A percentile compares a stretch with the other conserved stretches of the same genome.
phyloP scores from a whole-genome alignment of 2,888 invertebrate genomes.

The Athalia circularis region DNA sequence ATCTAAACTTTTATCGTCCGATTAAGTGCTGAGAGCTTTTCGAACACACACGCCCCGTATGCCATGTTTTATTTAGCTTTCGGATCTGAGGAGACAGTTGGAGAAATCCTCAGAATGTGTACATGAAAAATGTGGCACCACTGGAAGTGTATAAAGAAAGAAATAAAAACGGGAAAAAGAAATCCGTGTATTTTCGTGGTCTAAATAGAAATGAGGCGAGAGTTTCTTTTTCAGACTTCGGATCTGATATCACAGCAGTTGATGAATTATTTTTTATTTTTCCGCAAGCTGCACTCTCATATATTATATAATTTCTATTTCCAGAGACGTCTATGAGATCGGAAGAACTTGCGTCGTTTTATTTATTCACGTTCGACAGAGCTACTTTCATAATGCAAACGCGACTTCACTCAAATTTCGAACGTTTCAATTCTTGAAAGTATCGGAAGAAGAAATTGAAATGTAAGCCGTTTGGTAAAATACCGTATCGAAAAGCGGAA shows the following conservation, averaged over 20 bases:
- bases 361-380: neutral
- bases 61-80: no score
- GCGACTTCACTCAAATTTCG: slow-evolving; percentile 11
- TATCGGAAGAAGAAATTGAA: slow-evolving; percentile 13
- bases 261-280: no score
- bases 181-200: no score
- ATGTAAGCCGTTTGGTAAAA: slow-evolving; percentile 37
- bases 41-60: neutral
- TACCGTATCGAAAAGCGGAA: neutral
- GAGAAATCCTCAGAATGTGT: no score
- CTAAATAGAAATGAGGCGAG: no score
- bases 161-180: no score
- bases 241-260: no score
- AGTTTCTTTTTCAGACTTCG: no score
- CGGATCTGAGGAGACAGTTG: no score
- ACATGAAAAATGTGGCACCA: no score
- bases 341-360: neutral
- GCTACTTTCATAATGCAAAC: slow-evolving; percentile 12
- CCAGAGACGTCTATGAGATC: neutral
- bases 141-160: no score
- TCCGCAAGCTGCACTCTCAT: no score
- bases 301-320: neutral
- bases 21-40: slow-evolving; percentile 16
- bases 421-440: slow-evolving; percentile 12
- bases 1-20: slow-evolving; percentile 9